phyloP scores from a whole-genome alignment of 2,113 vertebrate species.

The Dasyurus viverrinus region DNA sequence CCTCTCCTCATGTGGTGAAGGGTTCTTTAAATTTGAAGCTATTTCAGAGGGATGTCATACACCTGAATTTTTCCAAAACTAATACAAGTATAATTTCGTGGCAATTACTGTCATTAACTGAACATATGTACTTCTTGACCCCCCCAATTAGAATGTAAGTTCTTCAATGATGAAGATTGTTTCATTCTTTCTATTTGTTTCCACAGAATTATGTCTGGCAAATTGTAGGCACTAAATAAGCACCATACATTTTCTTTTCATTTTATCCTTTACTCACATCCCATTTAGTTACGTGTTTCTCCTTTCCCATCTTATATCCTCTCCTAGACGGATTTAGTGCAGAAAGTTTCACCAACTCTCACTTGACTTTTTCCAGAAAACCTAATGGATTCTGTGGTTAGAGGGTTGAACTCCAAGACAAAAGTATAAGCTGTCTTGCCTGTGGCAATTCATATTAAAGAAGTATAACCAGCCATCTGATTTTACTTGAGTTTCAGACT shows the following conservation, averaged over 20 bases:
- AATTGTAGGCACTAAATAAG: neutral
- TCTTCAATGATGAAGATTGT: neutral
- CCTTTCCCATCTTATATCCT: neutral
- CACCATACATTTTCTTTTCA: neutral
- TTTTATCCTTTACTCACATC: neutral
- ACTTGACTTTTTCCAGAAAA: neutral
- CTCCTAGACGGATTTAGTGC: neutral
- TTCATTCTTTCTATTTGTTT: neutral
- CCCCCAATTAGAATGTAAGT: neutral
- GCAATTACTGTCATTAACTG: neutral
- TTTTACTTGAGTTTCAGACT: neutral
- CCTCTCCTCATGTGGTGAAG: neutral
- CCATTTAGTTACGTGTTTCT: neutral
- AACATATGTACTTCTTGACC: neutral
- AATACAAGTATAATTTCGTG: neutral
- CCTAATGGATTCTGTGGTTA: neutral
- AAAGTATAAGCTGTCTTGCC: neutral
- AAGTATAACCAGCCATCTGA: neutral
- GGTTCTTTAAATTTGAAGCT: neutral
- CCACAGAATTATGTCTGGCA: neutral
- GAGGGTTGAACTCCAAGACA: neutral
- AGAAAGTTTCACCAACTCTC: neutral
- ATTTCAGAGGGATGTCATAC: neutral
- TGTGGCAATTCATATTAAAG: neutral
- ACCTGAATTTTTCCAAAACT: neutral